A percentile compares a stretch with the other conserved stretches of the same genome.
Conservation (phyloP, 2,797 vertebrate genomes). For the Eurystomus glaucurus region DNA sequence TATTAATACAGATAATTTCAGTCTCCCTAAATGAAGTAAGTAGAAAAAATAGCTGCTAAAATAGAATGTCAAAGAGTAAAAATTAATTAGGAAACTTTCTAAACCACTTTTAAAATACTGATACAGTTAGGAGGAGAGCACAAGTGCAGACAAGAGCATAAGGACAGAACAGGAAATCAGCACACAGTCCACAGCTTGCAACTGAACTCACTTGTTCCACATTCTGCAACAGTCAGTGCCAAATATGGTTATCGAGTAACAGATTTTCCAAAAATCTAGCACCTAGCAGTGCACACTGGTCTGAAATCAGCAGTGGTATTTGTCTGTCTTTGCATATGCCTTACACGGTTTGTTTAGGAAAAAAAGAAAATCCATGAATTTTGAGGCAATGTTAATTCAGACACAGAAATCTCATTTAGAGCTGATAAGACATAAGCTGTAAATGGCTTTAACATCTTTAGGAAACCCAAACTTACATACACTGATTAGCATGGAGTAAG, state of each 20-base stretch:
- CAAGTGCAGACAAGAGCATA: neutral
- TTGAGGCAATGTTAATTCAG: neutral
- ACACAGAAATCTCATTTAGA: neutral
- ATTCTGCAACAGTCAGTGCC: neutral
- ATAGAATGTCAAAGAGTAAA: neutral
- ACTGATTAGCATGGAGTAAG: neutral
- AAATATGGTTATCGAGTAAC: neutral
- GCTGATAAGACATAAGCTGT: neutral
- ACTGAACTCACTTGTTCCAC: neutral
- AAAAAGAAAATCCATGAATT: accelerated
- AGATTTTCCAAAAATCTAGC: neutral
- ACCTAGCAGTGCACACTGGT: neutral
- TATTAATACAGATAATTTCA: neutral
- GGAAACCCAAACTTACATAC: neutral
- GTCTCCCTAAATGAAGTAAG: neutral
- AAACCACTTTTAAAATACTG: neutral
- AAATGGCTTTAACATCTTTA: neutral
- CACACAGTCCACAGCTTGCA: neutral
- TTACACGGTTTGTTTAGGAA: accelerated
- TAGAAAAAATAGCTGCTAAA: neutral
- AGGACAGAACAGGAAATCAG: neutral
- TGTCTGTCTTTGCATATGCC: neutral
- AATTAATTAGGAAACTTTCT: neutral
- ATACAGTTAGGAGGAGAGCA: neutral
- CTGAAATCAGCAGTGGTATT: neutral